Base-by-base conservation (phyloP, 2,113 vertebrate species). In the Leptosomus discolor region DNA sequence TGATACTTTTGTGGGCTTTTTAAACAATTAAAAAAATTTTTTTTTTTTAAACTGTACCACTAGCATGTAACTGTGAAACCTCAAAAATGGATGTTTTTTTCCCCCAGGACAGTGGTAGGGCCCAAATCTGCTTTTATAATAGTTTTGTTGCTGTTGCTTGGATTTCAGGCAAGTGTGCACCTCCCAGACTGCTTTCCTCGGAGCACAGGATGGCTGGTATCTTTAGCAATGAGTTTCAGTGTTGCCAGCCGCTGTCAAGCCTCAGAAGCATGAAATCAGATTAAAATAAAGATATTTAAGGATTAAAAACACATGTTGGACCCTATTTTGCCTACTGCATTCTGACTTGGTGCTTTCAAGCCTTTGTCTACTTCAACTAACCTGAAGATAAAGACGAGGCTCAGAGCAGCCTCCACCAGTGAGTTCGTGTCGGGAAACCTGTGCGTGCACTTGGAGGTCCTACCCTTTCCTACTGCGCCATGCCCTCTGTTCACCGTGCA, bases 261-360 rank as follows among this genome's bases (percentile, higher is more conserved):
- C 70, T 79, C 83, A 34, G 30, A 85, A 94, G n/a, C 41, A 80
- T 32, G 32, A 91, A 94, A 79, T 37, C 30, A 79, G n/a, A 46
- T 82, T 64, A 82, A 85, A 92, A 56, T 50, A 56, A 77, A 85
- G 45, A 41, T 63, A 86, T 32, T 89, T 71, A 67, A 86, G 41
- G n/a, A 64, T 9, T 64, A 64, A 86, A 85, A 71, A 24, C 1
- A 6, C 32, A 58, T 6, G 1, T 37, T 46, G 24, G n/a, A 54
- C 79, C 37, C 32, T 41, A 58, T 63, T 89, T 79, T 79, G 53
- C 32, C 21, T 63, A 11, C 8, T 58, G 61, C 37, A 45, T 71
- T 78, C 65, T 82, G 65, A 75, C 27, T 50, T 48, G 19, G 21
- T 90, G 39, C 37, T 81, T 79, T 53, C 73, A 61, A 83, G 19